Base-by-base conservation (phyloP, 2,113 vertebrate genomes). In the Monopterus albus region DNA sequence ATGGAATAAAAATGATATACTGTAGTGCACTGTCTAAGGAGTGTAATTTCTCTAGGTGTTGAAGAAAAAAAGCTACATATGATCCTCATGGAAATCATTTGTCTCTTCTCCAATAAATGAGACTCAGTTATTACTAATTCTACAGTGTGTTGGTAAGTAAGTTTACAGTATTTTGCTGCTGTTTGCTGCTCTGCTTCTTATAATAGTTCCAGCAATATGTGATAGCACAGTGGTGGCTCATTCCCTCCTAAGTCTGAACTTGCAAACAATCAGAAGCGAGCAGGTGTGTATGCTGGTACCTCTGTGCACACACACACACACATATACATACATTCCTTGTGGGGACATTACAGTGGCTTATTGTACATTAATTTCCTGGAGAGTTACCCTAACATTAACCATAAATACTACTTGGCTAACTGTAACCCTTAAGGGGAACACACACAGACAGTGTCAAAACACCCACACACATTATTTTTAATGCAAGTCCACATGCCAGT, bases 1-100 rank as follows among this genome's bases (percentile, higher is more conserved):
- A 6, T 56, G 63, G 84, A 84, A 86, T 85, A 87, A 86, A 87
- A 82, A 81, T 75, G 70, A 84, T 78, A 35, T 35, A 61, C 46
- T 36, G 56, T 62, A 14, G 40, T 17, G 57, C n/a, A n/a, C n/a
- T 57, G 75, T 72, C n/a, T 45, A 2, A 49, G 72, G 29, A 63
- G 23, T 45, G 43, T 43, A 35, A 46, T 53, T 72, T 43, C 39
- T 46, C 46, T 14, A 21, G 33, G 36, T 55, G 60, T 50, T 28
- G 18, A 38, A 43, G 31, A 75, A 69, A 52, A 72, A 62, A 55
- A n/a, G 6, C 17, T 45, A 28, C 29, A 55, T 49, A 50, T 46
- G 47, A 74, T 42, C 67, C 77, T 71, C 50, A 14, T 20, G 64
- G 66, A 75, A 79, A 52, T 67, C 64, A 61, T 79, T 43, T 36